Base-by-base conservation (phyloP, 2,797 vertebrate genomes). In the Bovichtus variegatus region DNA sequence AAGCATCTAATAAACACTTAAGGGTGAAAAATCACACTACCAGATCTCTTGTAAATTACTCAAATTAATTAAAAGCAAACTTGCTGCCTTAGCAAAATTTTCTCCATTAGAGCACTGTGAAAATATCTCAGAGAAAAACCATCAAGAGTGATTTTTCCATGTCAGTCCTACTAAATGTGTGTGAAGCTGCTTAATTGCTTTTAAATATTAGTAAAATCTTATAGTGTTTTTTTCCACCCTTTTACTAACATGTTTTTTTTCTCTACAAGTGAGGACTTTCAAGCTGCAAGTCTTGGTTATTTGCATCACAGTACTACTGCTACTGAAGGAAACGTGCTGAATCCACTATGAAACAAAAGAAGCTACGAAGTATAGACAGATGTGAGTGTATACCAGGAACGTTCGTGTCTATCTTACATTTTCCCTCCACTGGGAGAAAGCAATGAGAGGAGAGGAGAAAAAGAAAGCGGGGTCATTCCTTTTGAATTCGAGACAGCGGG, bases 371-470 rank as follows among this genome's bases (percentile, higher is more conserved):
- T 88, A 90, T 76, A 88, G 90, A 92, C 87, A 92, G 90, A 88
- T 89, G 82, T 89, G 86, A 92, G 88, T 87, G 91, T 92, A 89
- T 90, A 92, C 91, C 89, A 91, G 87, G 88, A 90, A 86, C 87
- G 88, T 92, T 91, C 71, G 84, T 92, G 92, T 91, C 91, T 89
- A 90, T 94, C 92, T 93, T 93, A 93, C 92, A 94, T 94, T 93
- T 92, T 93, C 92, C 92, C 92, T 94, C 92, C 93, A 94, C 93
- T 93, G 92, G 92, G 91, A 93, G 93, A 91, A 91, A 93, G 92
- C 90, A 91, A 90, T 90, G 89, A 81, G 87, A 91, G 87, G 89
- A 91, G 89, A 92, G 90, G 92, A 87, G 91, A 92, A 90, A 92
- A 89, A 92, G 89, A 94, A 82, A 92, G 88, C 55, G 66, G 86